Evolutionary conservation across 2,113 vertebrate species (phyloP).

Genomic region (Acanthisitta chloris): DNA sequence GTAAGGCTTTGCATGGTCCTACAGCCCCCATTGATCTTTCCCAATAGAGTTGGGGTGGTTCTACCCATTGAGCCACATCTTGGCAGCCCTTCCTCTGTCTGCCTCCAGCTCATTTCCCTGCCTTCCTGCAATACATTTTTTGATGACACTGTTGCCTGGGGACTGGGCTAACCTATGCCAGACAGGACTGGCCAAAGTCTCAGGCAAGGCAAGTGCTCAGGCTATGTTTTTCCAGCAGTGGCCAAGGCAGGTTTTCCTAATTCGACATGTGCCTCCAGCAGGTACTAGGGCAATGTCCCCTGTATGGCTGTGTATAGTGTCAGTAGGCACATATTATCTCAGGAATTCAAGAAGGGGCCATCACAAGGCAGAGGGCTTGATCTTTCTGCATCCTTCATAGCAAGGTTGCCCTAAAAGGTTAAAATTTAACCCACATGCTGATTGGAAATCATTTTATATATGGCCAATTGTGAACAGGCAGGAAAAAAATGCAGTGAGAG

Average conservation of each 20-base stretch:
- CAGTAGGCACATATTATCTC: neutral
- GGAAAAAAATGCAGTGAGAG: neutral
- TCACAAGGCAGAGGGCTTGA: neutral
- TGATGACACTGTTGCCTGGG: neutral
- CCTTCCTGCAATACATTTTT: neutral
- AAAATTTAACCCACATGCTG: neutral
- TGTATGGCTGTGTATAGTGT: rapidly evolving
- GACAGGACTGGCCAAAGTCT: neutral
- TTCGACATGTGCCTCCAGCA: neutral
- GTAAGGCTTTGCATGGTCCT: neutral
- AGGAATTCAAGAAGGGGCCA: neutral
- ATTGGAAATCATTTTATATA: neutral
- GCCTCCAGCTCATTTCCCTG: neutral
- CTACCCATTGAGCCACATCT: neutral
- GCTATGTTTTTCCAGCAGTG: rapidly evolving
- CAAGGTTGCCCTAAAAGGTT: neutral
- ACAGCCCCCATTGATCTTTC: neutral
- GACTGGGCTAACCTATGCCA: rapidly evolving
- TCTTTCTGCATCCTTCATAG: neutral
- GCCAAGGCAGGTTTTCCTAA: neutral
- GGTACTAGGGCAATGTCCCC: neutral
- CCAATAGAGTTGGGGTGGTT: neutral
- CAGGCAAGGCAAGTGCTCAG: neutral
- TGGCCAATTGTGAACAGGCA: neutral
- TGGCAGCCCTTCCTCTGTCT: neutral